A percentile compares a stretch with the other conserved stretches of the same genome.
Evolutionary conservation across 1,140 invertebrate genomes (phyloP).

Genomic region (Hydropsyche tenuis): DNA sequence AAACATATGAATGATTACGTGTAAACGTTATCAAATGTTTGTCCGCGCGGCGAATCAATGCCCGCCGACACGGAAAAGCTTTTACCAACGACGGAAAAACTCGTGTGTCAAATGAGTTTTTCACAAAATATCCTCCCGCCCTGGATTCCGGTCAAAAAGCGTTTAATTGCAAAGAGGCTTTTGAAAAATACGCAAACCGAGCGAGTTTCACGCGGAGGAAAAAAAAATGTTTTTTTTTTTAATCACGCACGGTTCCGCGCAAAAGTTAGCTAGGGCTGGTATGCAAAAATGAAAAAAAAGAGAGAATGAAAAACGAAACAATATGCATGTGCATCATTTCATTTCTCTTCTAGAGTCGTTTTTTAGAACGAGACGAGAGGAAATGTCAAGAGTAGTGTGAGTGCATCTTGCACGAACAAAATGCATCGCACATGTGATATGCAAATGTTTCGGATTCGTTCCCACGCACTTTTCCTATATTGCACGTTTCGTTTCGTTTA

Average conservation of each 20-base stretch:
- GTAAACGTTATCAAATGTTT: neutral
- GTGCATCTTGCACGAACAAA: constrained; percentile 17
- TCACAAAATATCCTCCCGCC: no score
- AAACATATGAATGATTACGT: neutral
- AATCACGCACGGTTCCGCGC: no score
- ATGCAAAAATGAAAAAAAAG: no score
- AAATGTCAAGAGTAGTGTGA: constrained; percentile 8
- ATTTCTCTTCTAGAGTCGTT: neutral
- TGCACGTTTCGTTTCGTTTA: no score
- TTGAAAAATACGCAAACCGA: no score
- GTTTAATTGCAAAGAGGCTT: no score
- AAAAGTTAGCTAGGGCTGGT: no score
- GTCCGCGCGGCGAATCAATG: no score
- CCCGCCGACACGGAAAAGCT: neutral
- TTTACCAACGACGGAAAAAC: neutral
- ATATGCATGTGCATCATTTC: neutral
- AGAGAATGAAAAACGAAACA: neutral
- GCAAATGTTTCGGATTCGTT: neutral
- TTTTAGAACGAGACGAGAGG: neutral
- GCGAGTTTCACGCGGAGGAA: no score
- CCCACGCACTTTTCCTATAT: constrained; percentile 1
- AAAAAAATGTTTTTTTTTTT: no score
- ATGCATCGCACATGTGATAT: constrained; percentile 14
- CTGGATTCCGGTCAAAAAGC: no score
- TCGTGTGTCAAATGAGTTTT: neutral